Conservation (phyloP, 2,797 vertebrate species). For the Taenioides sp. region DNA sequence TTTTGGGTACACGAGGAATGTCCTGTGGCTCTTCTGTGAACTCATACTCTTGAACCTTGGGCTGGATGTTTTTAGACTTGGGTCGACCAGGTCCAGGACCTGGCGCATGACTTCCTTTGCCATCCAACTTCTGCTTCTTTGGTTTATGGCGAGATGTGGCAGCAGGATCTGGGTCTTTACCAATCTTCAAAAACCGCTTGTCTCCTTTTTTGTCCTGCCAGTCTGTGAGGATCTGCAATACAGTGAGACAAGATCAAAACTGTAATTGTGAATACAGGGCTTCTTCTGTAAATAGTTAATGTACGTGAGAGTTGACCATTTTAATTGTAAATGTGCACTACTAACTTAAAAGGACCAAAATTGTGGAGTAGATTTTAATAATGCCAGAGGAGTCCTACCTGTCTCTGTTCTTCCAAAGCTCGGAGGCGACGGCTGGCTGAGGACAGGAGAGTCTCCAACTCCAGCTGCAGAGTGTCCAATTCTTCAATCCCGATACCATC, state of each 20-base stretch:
- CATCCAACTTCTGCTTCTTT: slow-evolving; percentile 95
- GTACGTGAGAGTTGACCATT: not conserved
- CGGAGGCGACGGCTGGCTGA: slow-evolving; percentile 92
- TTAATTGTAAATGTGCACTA: not conserved
- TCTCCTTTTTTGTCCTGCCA: slow-evolving; percentile 99
- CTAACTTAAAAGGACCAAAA: too few relatives aligned
- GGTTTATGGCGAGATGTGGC: slow-evolving; percentile 91
- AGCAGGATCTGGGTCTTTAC: slow-evolving; percentile 89
- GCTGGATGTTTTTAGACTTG: slow-evolving; percentile 92
- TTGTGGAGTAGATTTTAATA: too few relatives aligned
- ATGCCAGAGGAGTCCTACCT: slow-evolving; percentile 78
- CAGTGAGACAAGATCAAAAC: not conserved
- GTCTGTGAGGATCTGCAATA: slow-evolving; percentile 92
- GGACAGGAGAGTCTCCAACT: slow-evolving; percentile 94
- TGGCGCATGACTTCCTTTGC: slow-evolving; percentile 88
- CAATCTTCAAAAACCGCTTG: slow-evolving; percentile 89
- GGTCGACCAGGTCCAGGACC: slow-evolving; percentile 92
- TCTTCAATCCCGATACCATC: slow-evolving; percentile 98
- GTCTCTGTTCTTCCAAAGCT: slow-evolving; percentile 94
- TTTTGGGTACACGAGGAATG: slow-evolving; percentile 95
- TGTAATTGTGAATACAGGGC: not conserved
- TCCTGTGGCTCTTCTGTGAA: slow-evolving; percentile 96
- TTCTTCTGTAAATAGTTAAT: not conserved
- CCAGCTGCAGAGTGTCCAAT: slow-evolving; percentile 95
- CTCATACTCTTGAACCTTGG: slow-evolving; percentile 96